Base-by-base conservation (phyloP, 2,797 vertebrate species). In the Bradypodion pumilum region DNA sequence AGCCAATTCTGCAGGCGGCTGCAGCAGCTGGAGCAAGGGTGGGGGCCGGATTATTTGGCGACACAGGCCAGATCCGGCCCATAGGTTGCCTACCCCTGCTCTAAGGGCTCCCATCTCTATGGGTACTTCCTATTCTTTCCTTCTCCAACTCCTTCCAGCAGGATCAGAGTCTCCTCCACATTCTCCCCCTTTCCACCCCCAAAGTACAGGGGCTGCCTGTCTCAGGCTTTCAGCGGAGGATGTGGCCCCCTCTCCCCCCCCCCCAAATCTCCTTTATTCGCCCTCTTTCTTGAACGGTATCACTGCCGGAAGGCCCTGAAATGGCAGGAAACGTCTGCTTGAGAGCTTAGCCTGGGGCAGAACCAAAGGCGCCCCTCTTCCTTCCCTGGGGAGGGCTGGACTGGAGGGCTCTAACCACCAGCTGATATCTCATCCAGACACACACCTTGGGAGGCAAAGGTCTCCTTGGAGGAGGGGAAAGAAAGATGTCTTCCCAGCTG, bases 321-420 rank as follows among this genome's bases (percentile, higher is more conserved):
- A 32, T 5, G 16, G 7, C 81, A 79, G 85, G 77, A 83, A 80
- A 74, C n/a, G 7, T 74, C 76, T 79, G 62, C 40, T 74, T 60
- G 37, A 65, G 3, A 23, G 40, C 69, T 74, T 25, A 60, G 23
- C 19, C 1, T 49, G n/a, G 69, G 3, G 65, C 37, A n/a, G 29
- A 62, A 44, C 19, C 85, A 37, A 66, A 65, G 35, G 12, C 87
- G 84, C 83, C 89, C 89, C 84, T 69, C 89, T 87, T 91, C 89
- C 87, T 86, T 90, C 86, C 93, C 80, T 85, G 42, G 7, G 19
- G 46, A 60, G 1, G 10, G 49, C n/a, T 37, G 0, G 16, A 19
- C 7, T 37, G 0, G 16, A 19, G 7, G 40, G 25, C 85, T 74
- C 37, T 23, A 40, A 16, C 19, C 56, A 40, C n/a, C 19, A 12